Base-by-base conservation (phyloP, 2,888 invertebrate species). In the Gibbula magus region DNA sequence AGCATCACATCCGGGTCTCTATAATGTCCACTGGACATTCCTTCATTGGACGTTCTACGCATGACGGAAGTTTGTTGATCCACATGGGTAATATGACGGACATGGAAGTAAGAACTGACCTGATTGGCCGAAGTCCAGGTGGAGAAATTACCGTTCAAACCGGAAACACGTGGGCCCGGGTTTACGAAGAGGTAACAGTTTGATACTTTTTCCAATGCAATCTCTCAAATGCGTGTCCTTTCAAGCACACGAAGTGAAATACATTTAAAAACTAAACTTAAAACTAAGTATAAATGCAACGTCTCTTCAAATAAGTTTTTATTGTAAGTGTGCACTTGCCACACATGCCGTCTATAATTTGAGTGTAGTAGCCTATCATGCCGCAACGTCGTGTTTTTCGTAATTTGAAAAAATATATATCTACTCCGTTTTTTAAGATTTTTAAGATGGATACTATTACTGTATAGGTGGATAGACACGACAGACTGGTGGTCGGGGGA, bases 401-500 rank as follows among this genome's bases (percentile, higher is more conserved):
- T 10, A 45, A 45, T 13, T n/a, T n/a, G n/a, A n/a, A n/a, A n/a
- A n/a, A n/a, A n/a, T n/a, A n/a, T n/a, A n/a, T n/a, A n/a, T n/a
- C n/a, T n/a, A n/a, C n/a, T n/a, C n/a, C n/a, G n/a, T n/a, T n/a
- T n/a, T n/a, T n/a, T n/a, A n/a, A n/a, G n/a, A n/a, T n/a, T n/a
- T n/a, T n/a, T n/a, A n/a, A n/a, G n/a, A n/a, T n/a, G n/a, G n/a
- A n/a, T n/a, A n/a, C n/a, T n/a, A 18, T n/a, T 35, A 3, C 8
- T 45, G 77, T 82, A 56, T 56, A 88, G 86, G 79, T 86, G 25
- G 80, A 85, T 75, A 77, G 76, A 32, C 39, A 83, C 51, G 66
- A 83, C 20, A 81, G 87, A 2, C 84, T 86, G 0, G 81, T 88
- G 18, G 88, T 89, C 2, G 89, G 90, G 18, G 89, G 88, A 70